These are phyloP conservation scores for Anticlea derivata DNA, from an alignment of 2,888 invertebrate species.

Conservation along the genomic window DNA sequence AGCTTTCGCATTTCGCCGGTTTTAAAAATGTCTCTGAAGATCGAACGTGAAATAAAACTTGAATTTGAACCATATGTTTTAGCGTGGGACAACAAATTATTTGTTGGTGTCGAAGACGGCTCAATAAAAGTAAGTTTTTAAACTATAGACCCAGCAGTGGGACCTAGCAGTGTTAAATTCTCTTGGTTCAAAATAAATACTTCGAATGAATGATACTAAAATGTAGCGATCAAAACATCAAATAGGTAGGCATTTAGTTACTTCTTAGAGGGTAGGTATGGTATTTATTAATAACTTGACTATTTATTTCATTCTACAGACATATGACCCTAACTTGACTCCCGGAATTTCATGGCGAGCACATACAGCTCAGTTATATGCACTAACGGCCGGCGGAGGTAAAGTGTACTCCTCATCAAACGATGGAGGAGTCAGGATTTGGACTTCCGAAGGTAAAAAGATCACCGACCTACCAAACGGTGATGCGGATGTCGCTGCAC, in stretches of 20 bases:
- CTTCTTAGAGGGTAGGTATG: no score
- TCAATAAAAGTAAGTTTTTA: slow-evolving; percentile 62
- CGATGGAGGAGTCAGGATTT: slow-evolving; percentile 85
- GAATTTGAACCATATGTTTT: slow-evolving; percentile 69
- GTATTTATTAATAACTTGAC: no score
- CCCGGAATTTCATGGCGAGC: slow-evolving; percentile 74
- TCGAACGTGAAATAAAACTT: slow-evolving; percentile 60
- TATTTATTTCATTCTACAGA: slow-evolving; percentile 40
- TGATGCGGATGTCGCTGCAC: slow-evolving; percentile 65
- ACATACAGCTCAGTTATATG: slow-evolving; percentile 85
- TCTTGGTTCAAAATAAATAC: no score
- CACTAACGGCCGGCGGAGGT: slow-evolving; percentile 79
- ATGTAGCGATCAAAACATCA: no score
- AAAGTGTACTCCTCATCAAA: slow-evolving; percentile 85
- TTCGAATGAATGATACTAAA: no score
- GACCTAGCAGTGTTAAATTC: no score
- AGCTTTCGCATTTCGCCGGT: background rate
- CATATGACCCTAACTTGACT: slow-evolving; percentile 58
- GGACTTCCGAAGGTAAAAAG: slow-evolving; percentile 71
- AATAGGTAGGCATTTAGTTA: no score
- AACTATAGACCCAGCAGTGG: no score
- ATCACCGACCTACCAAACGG: slow-evolving; percentile 60
- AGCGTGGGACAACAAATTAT: slow-evolving; percentile 63
- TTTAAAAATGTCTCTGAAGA: slow-evolving; percentile 59
- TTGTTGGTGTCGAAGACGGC: slow-evolving; percentile 69